Percentiles rank a stretch among this genome's conserved stretches.
phyloP scores from a whole-genome alignment of 2,888 invertebrate genomes.

The Tenthredo distinguenda region DNA sequence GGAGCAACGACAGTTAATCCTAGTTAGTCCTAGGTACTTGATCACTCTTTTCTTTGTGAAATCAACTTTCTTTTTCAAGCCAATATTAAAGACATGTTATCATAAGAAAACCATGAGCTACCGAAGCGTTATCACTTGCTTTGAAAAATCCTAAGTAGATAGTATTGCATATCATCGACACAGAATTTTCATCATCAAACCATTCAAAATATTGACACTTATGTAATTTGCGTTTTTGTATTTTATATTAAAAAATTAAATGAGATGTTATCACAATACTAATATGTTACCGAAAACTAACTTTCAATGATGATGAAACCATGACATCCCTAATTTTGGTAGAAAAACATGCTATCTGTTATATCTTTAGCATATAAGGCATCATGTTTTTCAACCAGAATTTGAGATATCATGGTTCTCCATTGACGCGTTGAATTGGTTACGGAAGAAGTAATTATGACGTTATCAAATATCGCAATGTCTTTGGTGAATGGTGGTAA shows the following conservation, averaged over 20 bases:
- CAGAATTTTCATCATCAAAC: neutral
- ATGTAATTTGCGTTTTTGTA: neutral
- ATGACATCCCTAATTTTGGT: neutral
- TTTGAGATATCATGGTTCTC: neutral
- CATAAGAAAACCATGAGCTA: neutral
- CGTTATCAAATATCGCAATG: no score
- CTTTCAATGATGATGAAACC: neutral
- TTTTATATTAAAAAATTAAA: neutral
- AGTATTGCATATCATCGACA: neutral
- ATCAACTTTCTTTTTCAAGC: neutral
- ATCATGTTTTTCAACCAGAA: neutral
- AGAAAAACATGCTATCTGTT: neutral
- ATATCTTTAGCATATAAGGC: no score
- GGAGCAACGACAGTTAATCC: neutral
- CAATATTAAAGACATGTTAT: neutral
- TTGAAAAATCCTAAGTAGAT: neutral
- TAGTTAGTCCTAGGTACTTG: neutral
- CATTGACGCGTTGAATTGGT: neutral
- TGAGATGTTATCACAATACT: neutral
- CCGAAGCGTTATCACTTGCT: neutral
- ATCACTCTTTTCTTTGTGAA: neutral
- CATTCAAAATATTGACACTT: neutral
- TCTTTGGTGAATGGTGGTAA: no score
- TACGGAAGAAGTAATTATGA: neutral
- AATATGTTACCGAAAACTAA: neutral